Evolutionary conservation across 2,113 vertebrate species (phyloP), one percentile per base, ranked within the genome.

Genomic region (Aleadryas rufinucha): DNA sequence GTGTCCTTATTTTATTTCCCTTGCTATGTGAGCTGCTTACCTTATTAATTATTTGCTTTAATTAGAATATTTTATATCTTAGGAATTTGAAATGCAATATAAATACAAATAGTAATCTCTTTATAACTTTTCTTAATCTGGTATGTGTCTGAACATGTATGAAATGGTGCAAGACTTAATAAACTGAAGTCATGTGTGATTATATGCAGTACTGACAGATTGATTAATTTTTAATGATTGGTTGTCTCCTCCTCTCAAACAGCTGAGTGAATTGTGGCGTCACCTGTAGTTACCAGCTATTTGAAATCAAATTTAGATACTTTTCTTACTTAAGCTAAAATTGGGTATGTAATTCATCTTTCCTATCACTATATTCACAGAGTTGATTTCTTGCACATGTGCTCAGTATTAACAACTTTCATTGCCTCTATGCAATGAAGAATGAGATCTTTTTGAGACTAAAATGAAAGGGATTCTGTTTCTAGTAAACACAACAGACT

Each of bases 31-130:
- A 78, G 33, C 50, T 77, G 49, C 45, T 63, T 91, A 59, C 45
- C 42, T 82, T 79, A 65, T 84, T 80, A 89, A 76, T 89, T 87
- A 83, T 87, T 95, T 89, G n/a, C 37, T 88, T 75, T 87, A 70
- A 78, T 54, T 79, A 42, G 44, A 70, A 56, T 57, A n/a, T 68
- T 83, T 69, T 83, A 31, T 60, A 75, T 16, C 6, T 94, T 68
- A 71, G 31, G 66, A 75, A 53, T 53, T 64, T 72, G 53, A 74
- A 94, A 56, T 70, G 22, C 10, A 22, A 15, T 76, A n/a, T 42
- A 49, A 87, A 80, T 33, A 27, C 35, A 65, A 93, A 45, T 26
- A 41, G 20, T 35, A 35, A 42, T 78, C 14, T 35, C n/a, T 17
- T 28, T 14, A 1, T 78, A 60, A 23, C 41, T 91, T 82, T 90